A percentile compares a stretch with the other conserved stretches of the same genome.
Evolutionary conservation across 2,113 vertebrate species (phyloP).

Genomic region (Labeo rohita): DNA sequence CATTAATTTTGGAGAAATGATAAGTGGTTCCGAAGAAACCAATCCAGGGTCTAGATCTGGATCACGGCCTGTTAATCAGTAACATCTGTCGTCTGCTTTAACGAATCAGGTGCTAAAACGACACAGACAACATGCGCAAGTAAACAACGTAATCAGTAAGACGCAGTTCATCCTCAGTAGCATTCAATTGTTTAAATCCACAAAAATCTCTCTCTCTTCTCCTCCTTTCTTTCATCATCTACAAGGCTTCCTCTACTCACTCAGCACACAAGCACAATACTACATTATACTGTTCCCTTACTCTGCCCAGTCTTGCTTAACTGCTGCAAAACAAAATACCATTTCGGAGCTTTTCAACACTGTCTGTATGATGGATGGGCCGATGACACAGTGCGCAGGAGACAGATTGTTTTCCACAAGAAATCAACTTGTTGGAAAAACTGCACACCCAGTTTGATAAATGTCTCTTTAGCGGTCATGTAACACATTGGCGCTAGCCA

Average conservation of each 20-base stretch:
- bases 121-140: not conserved
- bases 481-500: not conserved
- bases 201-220: conserved; percentile 46
- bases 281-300: conserved; percentile 40
- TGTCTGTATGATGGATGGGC: conserved; percentile 50
- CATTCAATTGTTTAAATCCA: conserved; percentile 31
- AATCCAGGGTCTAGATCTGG: not conserved
- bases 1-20: not conserved
- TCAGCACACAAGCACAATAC: conserved; percentile 39
- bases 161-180: conserved; percentile 1
- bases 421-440: conserved; percentile 35
- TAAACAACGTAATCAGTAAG: not conserved
- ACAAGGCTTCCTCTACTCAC: conserved; percentile 62
- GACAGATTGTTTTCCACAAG: conserved; percentile 16
- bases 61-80: not conserved
- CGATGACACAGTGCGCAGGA: conserved; percentile 35
- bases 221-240: conserved; percentile 33
- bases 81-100: too few species aligned
- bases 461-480: conserved; percentile 30
- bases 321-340: conserved; percentile 53
- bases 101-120: not conserved
- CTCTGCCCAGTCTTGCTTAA: conserved; percentile 54
- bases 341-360: conserved; percentile 49
- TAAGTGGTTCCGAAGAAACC: not conserved
- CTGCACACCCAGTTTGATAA: conserved; percentile 25